phyloP scores from a whole-genome alignment of 2,888 invertebrate species.

The Cephus sareptanus region DNA sequence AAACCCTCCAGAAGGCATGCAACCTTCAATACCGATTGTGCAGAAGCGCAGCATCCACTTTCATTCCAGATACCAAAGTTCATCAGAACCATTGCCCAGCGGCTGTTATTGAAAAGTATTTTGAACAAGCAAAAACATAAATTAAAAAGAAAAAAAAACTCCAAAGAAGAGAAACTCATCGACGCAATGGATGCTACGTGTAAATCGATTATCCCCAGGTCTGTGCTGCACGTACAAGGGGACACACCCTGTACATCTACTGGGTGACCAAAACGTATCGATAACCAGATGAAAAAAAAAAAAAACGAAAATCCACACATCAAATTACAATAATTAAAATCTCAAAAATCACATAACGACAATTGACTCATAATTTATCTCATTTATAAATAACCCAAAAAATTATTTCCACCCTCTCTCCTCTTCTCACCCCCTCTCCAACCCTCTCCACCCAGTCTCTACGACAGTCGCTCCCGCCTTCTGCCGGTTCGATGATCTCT shows the following conservation, averaged over 20 bases:
- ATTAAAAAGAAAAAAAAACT: background rate
- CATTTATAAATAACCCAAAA: background rate
- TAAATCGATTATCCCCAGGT: background rate
- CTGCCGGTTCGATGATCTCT: conserved; percentile 15
- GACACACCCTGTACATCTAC: background rate
- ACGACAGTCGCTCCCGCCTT: conserved; percentile 14
- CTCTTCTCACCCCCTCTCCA: conserved; percentile 18
- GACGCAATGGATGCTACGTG: background rate
- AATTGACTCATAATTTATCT: background rate
- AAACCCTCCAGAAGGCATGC: background rate
- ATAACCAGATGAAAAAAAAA: background rate
- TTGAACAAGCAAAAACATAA: background rate
- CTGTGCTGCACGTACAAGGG: background rate
- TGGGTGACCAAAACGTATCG: background rate
- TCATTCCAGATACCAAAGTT: background rate
- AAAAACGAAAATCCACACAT: background rate
- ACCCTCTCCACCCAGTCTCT: conserved; percentile 13
- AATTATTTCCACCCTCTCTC: conserved; percentile 17
- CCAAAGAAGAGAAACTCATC: background rate
- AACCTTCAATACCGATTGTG: background rate
- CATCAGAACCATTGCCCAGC: background rate
- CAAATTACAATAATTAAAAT: background rate
- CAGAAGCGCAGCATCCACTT: background rate
- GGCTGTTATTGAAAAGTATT: background rate
- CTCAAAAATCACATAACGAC: background rate